Base-by-base conservation (phyloP, 2,113 vertebrate genomes). In the Zeus faber region DNA sequence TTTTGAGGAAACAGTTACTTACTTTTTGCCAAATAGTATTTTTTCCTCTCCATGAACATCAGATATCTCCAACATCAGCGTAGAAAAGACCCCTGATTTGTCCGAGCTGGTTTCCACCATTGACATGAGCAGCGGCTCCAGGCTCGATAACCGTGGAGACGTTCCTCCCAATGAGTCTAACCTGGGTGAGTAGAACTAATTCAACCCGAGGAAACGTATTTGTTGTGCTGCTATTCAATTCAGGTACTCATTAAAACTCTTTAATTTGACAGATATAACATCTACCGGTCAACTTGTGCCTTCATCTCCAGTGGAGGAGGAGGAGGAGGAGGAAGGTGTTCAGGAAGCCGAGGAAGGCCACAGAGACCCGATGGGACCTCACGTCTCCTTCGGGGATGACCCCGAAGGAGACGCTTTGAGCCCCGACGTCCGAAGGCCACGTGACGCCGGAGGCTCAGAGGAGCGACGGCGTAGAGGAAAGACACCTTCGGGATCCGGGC, bases 11-110 rank as follows among this genome's bases (percentile, higher is more conserved):
- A n/a, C n/a, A n/a, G n/a, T n/a, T n/a, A n/a, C n/a, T n/a, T n/a
- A n/a, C n/a, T n/a, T n/a, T n/a, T n/a, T n/a, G n/a, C n/a, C n/a
- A n/a, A n/a, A n/a, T n/a, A n/a, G n/a, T n/a, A n/a, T n/a, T n/a
- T n/a, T n/a, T n/a, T n/a, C n/a, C n/a, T n/a, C n/a, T n/a, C n/a
- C n/a, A n/a, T n/a, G 13, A 40, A 23, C 51, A 53, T 20, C 67
- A 82, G 81, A 80, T 49, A 10, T 43, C 17, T 70, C 62, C 65
- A 90, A 85, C 62, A 85, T 91, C 77, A 66, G 88, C 6, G 89
- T 92, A 65, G 84, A 89, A 1, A n/a, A 16, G 39, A 69, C 54
- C 66, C 70, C 88, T 50, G 91, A 93, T 51, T 68, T 85, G 23
- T 77, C 85, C 2, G 84, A 85, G 16, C 50, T 84, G 39, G 58